Conservation (phyloP, 2,888 invertebrate genomes). For the Anthrax anthrax region DNA sequence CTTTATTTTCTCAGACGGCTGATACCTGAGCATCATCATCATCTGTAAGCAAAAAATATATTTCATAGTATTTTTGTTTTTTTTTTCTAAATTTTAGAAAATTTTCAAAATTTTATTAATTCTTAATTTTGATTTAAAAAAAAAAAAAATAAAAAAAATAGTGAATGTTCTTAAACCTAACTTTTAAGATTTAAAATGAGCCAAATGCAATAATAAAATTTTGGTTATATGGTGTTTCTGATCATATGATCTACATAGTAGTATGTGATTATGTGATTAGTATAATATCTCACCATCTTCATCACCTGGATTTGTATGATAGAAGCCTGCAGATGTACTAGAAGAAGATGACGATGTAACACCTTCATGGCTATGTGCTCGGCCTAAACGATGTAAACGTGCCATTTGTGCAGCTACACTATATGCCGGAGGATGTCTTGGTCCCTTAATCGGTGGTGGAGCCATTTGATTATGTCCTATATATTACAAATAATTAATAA, state of each 20-base stretch:
- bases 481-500: no score
- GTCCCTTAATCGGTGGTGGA: conserved; percentile 14
- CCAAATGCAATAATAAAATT: no score
- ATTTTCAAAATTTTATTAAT: neutral
- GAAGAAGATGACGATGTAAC: conserved; percentile 43
- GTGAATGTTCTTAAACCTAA: neutral
- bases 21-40: conserved; percentile 19
- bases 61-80: neutral
- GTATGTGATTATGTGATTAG: no score
- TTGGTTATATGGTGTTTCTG: no score
- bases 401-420: conserved; percentile 78
- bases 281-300: conserved; percentile 13
- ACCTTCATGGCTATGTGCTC: conserved; percentile 77
- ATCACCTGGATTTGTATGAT: conserved; percentile 13
- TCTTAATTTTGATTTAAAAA: neutral
- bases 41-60: conserved; percentile 11
- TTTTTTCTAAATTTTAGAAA: neutral
- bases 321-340: conserved; percentile 5
- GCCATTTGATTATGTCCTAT: conserved; percentile 12
- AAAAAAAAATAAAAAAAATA: neutral
- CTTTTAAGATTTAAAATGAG: no score
- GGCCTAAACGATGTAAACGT: conserved; percentile 62
- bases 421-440: conserved; percentile 60
- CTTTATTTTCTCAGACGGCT: conserved; percentile 14
- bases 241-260: no score